Evolutionary conservation across 30 jellyfish, hydroid and myxozoan genomes (phyloP), one percentile per base, ranked within the genome.

Genomic region (Hydra vulgaris): DNA sequence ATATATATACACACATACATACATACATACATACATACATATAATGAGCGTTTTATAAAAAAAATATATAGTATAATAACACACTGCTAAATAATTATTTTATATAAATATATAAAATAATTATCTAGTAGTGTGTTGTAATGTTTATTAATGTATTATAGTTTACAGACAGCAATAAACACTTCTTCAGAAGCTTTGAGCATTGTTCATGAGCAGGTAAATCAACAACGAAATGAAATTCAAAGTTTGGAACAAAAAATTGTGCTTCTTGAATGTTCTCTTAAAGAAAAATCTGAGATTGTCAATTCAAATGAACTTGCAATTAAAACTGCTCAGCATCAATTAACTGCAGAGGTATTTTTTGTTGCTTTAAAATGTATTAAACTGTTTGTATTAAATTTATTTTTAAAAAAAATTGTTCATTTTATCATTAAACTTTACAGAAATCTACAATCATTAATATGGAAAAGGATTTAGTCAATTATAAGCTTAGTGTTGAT

Each of bases 161-260:
- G 97, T 77, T 27, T 90, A 22, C 95, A 90, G 54, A 76, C 69
- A 27, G 90, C 97, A 19, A 68, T 90, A 73, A 53, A 71, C 25
- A 86, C 91, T 17, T 82, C 97, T 24, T 72, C 95, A 26, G 96
- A 85, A 21, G 86, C 89, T n/a, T 77, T 82, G 23, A 86, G 85
- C 19, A 86, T 80, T 55, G 78, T 89, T 18, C 89, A 90, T 27
- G 82, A 90, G 54, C 95, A 85, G 26, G 23, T 79, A 16, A 83
- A 74, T 25, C 95, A 90, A 17, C 78, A 83, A 55, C 95, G 85
- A 23, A 90, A 85, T 69, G 95, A 90, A 83, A 72, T 83, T 20
- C 73, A 82, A 54, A 88, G 74, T 27, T 66, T 90, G 85, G 94
- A 86, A 61, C 95, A 86, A 74, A 88, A 80, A 18, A 66, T 82